Base-by-base conservation (phyloP, 2,888 invertebrate genomes). In the Crematogaster levior region DNA sequence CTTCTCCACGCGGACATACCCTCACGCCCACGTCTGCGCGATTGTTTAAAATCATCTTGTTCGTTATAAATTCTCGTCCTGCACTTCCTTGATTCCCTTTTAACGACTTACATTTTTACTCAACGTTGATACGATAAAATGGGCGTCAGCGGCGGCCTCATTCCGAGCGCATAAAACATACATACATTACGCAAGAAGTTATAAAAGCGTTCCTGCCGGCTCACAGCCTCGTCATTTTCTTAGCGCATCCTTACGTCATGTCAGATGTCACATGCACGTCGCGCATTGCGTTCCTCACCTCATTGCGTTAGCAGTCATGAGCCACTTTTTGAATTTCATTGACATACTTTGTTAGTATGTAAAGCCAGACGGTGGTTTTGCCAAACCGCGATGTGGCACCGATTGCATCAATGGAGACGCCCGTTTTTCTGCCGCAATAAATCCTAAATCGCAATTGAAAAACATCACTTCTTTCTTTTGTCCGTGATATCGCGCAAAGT, bases 291-390 rank as follows among this genome's bases (percentile, higher is more conserved):
- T 84, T 84, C 56, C n/a, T 79, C 34, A 40, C 37, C 66, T 80
- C 83, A 83, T 89, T 89, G 83, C 27, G 70, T 65, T 87, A 74
- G 81, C 89, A 51, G 27, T 61, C 40, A 70, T 82, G 72, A 82
- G 84, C 15, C 68, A 63, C 65, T 68, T 73, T 73, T 66, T 72
- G 87, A 82, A 89, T 87, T 83, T 82, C 88, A 89, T 89, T 89
- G 89, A 83, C 88, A 89, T 30, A 89, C 84, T 86, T 89, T 9
- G 51, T 15, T 6, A 46, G 46, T 63, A 43, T 30, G 48, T 53
- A 58, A 51, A 63, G 56, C 34, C 30, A 27, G 24, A 2, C 46
- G 46, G n/a, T 58, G 48, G 12, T 66, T 53, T 30, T 66, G 30
- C 12, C 56, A 58, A 79, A 79, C 24, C 70, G 34, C 56, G 43